These are phyloP conservation scores for Eupithecia exiguata DNA, from an alignment of 2,888 invertebrate genomes.

Conservation along the genomic window DNA sequence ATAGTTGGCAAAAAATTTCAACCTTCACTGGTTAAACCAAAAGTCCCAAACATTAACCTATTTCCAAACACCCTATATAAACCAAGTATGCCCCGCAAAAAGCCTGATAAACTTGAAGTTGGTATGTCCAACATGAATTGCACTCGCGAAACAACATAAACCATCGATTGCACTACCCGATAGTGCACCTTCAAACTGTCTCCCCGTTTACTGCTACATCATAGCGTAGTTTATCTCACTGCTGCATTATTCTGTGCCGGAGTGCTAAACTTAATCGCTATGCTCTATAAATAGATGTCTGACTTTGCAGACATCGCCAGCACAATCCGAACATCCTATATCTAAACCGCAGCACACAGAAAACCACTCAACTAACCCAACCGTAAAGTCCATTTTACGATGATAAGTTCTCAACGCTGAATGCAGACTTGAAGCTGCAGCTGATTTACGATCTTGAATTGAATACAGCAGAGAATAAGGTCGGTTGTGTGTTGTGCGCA, in stretches of 20 bases:
- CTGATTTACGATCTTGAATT: slow-evolving; percentile 42
- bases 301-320: slow-evolving; percentile 72
- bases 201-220: slow-evolving; percentile 51
- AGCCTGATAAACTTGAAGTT: slow-evolving; percentile 23
- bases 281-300: slow-evolving; percentile 78
- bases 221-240: slow-evolving; percentile 26
- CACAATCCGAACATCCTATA: slow-evolving; percentile 50
- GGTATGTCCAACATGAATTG: slow-evolving; percentile 23
- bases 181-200: slow-evolving; percentile 51
- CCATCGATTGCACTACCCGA: slow-evolving; percentile 56
- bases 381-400: slow-evolving; percentile 50
- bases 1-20: not conserved
- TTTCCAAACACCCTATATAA: not conserved
- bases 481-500: slow-evolving; percentile 46
- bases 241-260: slow-evolving; percentile 37
- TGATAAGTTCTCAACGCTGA: slow-evolving; percentile 16
- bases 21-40: not conserved
- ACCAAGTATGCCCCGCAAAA: slow-evolving; percentile 14
- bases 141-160: slow-evolving; percentile 48
- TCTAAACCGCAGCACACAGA: slow-evolving; percentile 34
- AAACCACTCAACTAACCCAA: slow-evolving; percentile 44
- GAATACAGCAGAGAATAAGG: slow-evolving; percentile 46
- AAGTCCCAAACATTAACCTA: not conserved
- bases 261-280: slow-evolving; percentile 66
- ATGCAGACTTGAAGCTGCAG: slow-evolving; percentile 42